Conservation (phyloP, 2,888 invertebrate genomes). For the Drosophila dives region DNA sequence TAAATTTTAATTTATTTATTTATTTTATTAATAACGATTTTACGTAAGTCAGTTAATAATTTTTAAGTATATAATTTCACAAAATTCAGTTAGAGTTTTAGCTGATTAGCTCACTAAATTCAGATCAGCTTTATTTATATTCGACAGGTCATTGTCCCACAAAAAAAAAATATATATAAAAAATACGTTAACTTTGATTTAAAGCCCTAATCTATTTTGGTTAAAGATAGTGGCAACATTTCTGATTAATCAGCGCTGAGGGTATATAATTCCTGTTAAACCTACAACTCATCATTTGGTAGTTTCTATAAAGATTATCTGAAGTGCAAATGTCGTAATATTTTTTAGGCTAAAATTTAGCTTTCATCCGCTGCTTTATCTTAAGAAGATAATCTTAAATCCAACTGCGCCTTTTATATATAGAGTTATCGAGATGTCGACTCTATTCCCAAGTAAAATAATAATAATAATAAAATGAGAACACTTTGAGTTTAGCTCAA, state of each 20-base stretch:
- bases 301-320: background rate
- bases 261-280: background rate
- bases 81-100: background rate
- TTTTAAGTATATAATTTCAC: background rate
- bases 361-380: background rate
- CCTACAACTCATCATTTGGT: background rate
- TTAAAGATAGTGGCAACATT: background rate
- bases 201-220: background rate
- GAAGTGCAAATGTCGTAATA: background rate
- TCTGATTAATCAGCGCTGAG: background rate
- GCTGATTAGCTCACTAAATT: background rate
- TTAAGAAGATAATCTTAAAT: background rate
- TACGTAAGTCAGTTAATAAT: background rate
- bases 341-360: background rate
- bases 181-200: too few relatives aligned
- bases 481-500: constrained; percentile 34
- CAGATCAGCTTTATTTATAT: background rate
- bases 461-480: background rate
- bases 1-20: too few relatives aligned
- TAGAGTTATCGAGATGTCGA: background rate
- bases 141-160: background rate
- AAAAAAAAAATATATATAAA: too few relatives aligned
- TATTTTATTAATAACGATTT: background rate
- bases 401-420: background rate
- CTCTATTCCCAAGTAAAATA: background rate